Base-by-base conservation (phyloP, 2,113 vertebrate genomes). In the Gymnogyps californianus region DNA sequence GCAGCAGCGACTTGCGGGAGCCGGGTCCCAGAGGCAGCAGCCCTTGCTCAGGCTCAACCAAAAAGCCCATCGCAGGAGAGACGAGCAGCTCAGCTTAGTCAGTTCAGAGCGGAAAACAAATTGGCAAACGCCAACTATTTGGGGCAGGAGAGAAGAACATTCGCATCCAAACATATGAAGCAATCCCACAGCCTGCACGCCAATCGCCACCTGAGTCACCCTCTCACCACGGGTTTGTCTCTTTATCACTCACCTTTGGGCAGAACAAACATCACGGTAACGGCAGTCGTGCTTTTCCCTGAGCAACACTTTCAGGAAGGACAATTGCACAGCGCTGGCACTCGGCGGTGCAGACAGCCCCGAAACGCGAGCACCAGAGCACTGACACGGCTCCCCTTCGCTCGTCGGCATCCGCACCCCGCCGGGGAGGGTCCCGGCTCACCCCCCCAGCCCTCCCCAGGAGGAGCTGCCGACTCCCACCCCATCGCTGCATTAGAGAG, bases 251-350 rank as follows among this genome's bases (percentile, higher is more conserved):
- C 95, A 71, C 57, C 79, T 91, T 78, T 1, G 47, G 78, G 78
- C 67, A 93, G 78, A 38, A 46, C 24, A 79, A 87, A 38, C 64
- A 36, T 2, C 31, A 40, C 0, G 3, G n/a, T 4, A 61, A 66
- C 1, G 18, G 65, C 47, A 74, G 57, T 1, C 0, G 1, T 6
- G 64, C 29, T 61, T n/a, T 59, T 18, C 70, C 67, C 72, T 8
- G 38, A 28, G 40, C 3, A n/a, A 47, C 29, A 4, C 40, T 31
- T 64, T 25, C 19, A 12, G 54, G 62, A 67, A 64, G 16, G 54
- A 44, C 12, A 54, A 36, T 2, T 0, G 1, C 46, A 51, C 25
- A 28, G 55, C 1, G 4, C 16, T 0, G 4, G 57, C 61, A 51
- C 49, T 31, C 32, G 4, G 57, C 10, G 15, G 28, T 6, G 29